Base-by-base conservation (phyloP, 2,113 vertebrate species). In the Sardina pilchardus region DNA sequence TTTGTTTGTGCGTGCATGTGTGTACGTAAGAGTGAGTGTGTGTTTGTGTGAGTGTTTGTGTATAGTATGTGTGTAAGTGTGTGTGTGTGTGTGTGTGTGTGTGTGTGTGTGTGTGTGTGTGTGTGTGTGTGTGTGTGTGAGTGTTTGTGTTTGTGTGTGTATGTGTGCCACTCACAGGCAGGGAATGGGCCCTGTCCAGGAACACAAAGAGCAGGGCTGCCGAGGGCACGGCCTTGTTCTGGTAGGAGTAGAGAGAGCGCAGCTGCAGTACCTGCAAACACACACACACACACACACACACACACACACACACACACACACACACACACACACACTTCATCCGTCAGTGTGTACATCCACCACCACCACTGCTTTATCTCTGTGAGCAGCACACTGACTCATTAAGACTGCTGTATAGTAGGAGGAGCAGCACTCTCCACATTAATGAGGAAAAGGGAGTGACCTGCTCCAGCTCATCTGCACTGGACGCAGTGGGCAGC, bases 401-500 rank as follows among this genome's bases (percentile, higher is more conserved):
- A 30, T 26, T 26, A 26, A 67, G 8, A 30, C 63, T 12, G 63
- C 21, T 63, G 6, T 21, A 1, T 24, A n/a, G n/a, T 8, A 12
- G 6, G 7, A 67, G 30, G n/a, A 7, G 7, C 63, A 67, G 12
- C 9, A 30, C 63, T 67, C n/a, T 67, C 10, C 10, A 7, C 63
- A 30, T 26, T 67, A 67, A 26, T 30, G 63, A 67, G 10, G 63
- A 67, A n/a, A 26, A 67, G 21, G 3, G 6, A 59, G 88, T 30
- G n/a, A 98, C 97, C 96, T 97, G 94, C 75, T 97, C 94, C 12
- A 98, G 93, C 83, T 92, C 93, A n/a, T 86, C 88, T 43, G 94
- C 44, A 10, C 92, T 90, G 39, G 94, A 91, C 6, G 89, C 90
- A 4, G 92, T 94, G 10, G 92, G 92, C 85, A 98, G 93, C 92